Evolutionary conservation across 2,888 invertebrate species (phyloP).

Genomic region (Griposia aprilina): DNA sequence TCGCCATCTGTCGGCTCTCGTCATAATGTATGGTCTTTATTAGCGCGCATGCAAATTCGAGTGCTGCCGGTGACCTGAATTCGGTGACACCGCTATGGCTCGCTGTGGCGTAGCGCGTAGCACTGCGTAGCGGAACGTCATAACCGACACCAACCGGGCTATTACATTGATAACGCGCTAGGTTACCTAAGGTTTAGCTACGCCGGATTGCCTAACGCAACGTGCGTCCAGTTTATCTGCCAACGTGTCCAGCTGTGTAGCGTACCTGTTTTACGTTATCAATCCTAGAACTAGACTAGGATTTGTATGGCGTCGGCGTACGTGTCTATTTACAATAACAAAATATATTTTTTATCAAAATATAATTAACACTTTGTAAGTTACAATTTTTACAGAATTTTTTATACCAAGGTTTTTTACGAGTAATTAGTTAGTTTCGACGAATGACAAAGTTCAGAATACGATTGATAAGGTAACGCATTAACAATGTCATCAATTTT

Average conservation of each 20-base stretch:
- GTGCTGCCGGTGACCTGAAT: slow-evolving; percentile 75
- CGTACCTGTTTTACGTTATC: slow-evolving; percentile 26
- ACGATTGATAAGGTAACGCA: background rate
- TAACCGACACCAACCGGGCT: slow-evolving; percentile 43
- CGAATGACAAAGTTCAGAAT: background rate
- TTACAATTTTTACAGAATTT: background rate
- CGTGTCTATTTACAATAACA: slow-evolving; percentile 44
- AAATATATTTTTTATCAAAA: slow-evolving; percentile 21
- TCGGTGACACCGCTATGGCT: slow-evolving; percentile 61
- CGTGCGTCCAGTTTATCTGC: slow-evolving; percentile 42
- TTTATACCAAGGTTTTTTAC: slow-evolving; percentile 1
- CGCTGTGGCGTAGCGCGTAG: slow-evolving; percentile 65
- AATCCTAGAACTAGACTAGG: slow-evolving; percentile 33
- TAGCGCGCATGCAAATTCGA: slow-evolving; percentile 77
- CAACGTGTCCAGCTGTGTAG: slow-evolving; percentile 33
- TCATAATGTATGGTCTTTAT: slow-evolving; percentile 46
- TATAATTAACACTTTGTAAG: slow-evolving; percentile 31
- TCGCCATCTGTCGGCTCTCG: slow-evolving; percentile 32
- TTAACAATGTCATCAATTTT: background rate
- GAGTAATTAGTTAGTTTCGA: background rate
- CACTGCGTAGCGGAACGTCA: slow-evolving; percentile 68
- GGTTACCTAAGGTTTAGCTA: slow-evolving; percentile 44
- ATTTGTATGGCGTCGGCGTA: slow-evolving; percentile 15
- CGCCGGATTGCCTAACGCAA: slow-evolving; percentile 44
- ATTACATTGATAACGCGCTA: slow-evolving; percentile 28